Conservation (phyloP, 2,797 vertebrate species). For the Peromyscus eremicus region DNA sequence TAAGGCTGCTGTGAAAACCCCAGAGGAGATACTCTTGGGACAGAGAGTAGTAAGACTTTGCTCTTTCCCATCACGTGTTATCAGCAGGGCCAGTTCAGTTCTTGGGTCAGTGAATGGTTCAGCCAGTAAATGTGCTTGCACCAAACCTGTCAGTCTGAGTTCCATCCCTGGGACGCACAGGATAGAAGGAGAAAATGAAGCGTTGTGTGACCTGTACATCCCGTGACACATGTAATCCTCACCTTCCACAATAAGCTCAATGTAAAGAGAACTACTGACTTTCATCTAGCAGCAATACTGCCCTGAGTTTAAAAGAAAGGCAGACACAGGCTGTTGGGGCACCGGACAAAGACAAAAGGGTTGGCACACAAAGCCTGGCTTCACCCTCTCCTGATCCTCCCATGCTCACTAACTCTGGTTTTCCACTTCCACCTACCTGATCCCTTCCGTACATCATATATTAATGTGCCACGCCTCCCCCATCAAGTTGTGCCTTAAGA, state of each 20-base stretch:
- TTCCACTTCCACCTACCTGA: neutral
- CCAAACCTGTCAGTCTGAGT: neutral
- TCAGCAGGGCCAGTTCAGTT: neutral
- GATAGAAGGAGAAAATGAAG: neutral
- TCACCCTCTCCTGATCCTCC: neutral
- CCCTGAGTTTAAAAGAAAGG: neutral
- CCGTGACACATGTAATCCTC: neutral
- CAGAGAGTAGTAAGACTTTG: neutral
- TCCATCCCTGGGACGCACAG: neutral
- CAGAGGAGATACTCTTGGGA: neutral
- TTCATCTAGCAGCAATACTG: neutral
- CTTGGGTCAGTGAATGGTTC: neutral
- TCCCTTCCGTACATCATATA: neutral
- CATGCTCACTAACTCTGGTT: neutral
- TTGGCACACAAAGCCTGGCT: neutral
- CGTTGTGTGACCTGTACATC: neutral
- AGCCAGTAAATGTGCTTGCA: too few relatives aligned
- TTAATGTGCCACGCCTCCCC: neutral
- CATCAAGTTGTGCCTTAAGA: neutral
- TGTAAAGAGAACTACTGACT: neutral
- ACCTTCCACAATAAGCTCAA: neutral
- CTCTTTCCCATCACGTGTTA: neutral
- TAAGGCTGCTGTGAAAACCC: neutral
- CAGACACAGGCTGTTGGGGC: neutral
- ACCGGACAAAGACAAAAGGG: neutral